Base-by-base conservation (phyloP, 2,797 vertebrate species). In the Tamandua tetradactyla region DNA sequence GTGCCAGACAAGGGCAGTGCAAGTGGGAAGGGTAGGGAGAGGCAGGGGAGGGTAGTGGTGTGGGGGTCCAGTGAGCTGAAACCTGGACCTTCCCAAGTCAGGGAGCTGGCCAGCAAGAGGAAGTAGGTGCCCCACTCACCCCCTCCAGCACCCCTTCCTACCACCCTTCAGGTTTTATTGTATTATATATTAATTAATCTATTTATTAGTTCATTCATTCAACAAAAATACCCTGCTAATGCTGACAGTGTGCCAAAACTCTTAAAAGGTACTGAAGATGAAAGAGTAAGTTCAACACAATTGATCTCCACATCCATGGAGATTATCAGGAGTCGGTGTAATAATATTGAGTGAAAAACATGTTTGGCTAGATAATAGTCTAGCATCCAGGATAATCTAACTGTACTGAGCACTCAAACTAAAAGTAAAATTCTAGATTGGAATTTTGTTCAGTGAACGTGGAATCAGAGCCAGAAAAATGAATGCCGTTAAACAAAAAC, bases 301-400 rank as follows among this genome's bases (percentile, higher is more conserved):
- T 89, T 75, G 37, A 69, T 59, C 23, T 30, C 62, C 83, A 1
- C 61, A 75, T 57, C 17, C 22, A 5, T 22, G 32, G 3, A 91
- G 22, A 23, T 72, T 80, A 37, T 83, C 32, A 72, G 22, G 22
- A 80, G 12, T 22, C 55, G 61, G 35, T 62, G 5, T 83, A 42
- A 20, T 49, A 93, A 91, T 71, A 79, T 5, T 76, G 66, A 88
- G 49, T 92, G 72, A 64, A 91, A 96, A 64, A 47, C 27, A 62
- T 81, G 14, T 83, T 87, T 62, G 27, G 30, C 32, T 69, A 80
- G 23, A 66, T 55, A 68, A 57, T 84, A 88, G 35, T 9, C 20
- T 55, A 44, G 52, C 22, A 52, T 79, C 30, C 22, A 79, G 85
- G 76, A 93, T 62, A 17, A 42, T 49, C 35, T 71, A 18, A 89